A percentile compares a stretch with the other conserved stretches of the same genome.
phyloP scores from a whole-genome alignment of 2,113 vertebrate genomes.

The Cyanoderma ruficeps region DNA sequence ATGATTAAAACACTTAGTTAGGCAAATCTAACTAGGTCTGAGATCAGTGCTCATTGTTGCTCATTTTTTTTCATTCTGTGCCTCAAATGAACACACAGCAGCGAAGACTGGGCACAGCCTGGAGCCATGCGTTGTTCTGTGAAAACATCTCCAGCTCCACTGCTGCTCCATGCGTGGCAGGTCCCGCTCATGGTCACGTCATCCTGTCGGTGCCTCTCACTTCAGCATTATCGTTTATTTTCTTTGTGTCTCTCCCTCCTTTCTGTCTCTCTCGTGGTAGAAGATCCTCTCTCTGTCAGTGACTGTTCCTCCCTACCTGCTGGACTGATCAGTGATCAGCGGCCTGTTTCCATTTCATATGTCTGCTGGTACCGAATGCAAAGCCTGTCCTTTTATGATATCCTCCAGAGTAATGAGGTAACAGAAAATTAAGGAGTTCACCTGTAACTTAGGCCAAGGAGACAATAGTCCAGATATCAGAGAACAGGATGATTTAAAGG shows the following conservation, averaged over 20 bases:
- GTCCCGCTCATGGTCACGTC: background rate
- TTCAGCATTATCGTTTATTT: constrained; percentile 65
- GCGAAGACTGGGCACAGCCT: background rate
- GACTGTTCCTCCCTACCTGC: constrained; percentile 77
- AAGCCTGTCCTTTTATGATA: constrained; percentile 87
- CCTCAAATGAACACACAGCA: background rate
- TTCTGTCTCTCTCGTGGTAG: constrained; percentile 79
- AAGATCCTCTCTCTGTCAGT: constrained; percentile 83
- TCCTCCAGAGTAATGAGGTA: constrained; percentile 87
- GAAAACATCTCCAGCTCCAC: constrained; percentile 37
- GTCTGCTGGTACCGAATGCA: constrained; percentile 86
- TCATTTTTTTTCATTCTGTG: background rate
- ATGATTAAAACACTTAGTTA: background rate
- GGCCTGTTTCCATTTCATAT: constrained; percentile 82
- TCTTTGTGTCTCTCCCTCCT: constrained; percentile 69
- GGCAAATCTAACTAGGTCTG: background rate
- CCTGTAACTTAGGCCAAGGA: background rate
- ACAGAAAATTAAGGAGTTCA: constrained; percentile 62
- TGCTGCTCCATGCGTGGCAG: constrained; percentile 2
- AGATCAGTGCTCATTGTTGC: background rate
- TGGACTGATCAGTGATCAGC: constrained; percentile 82
- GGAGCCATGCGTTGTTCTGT: background rate
- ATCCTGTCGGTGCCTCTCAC: constrained; percentile 42
- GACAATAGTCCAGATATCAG: background rate
- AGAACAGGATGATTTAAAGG: background rate